These are phyloP conservation scores for Ophion costatus DNA, from an alignment of 2,888 invertebrate genomes.

Conservation along the genomic window DNA sequence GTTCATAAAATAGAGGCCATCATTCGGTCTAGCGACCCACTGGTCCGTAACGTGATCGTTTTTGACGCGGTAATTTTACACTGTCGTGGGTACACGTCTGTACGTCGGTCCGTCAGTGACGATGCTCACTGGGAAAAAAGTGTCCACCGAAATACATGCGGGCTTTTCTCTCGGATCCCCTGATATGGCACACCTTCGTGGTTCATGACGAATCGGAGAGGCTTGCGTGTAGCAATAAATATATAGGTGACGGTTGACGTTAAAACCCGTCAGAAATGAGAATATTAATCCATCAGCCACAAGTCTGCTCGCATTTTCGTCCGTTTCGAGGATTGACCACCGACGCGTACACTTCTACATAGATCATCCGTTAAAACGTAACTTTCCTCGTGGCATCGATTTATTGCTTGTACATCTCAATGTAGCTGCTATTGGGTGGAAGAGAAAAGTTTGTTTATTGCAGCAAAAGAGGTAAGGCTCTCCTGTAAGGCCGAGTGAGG, in stretches of 20 bases:
- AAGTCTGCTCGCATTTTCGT: not conserved
- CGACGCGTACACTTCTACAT: not conserved
- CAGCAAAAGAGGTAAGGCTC: not conserved
- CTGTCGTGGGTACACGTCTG: slow-evolving; percentile 82
- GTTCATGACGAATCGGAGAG: slow-evolving; percentile 23
- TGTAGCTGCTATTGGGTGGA: slow-evolving; percentile 12
- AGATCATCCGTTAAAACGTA: slow-evolving; percentile 16
- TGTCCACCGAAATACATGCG: slow-evolving; percentile 30
- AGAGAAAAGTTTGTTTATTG: not conserved
- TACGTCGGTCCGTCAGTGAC: slow-evolving; percentile 72
- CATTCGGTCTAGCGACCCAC: slow-evolving; percentile 68
- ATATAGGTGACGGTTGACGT: not conserved
- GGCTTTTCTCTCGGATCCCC: slow-evolving; percentile 15
- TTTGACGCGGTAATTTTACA: slow-evolving; percentile 84
- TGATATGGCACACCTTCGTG: not conserved
- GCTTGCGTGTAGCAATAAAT: not conserved
- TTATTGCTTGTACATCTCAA: slow-evolving; percentile 17
- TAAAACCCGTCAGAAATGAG: not conserved
- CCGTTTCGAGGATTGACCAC: not conserved
- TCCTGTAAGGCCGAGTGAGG: slow-evolving; percentile 20
- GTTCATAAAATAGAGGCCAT: slow-evolving; percentile 53
- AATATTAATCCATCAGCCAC: not conserved
- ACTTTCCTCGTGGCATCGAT: slow-evolving; percentile 17
- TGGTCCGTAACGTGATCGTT: slow-evolving; percentile 82
- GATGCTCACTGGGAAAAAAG: slow-evolving; percentile 17